phyloP scores from a whole-genome alignment of 2,113 vertebrate species.

The Mohoua ochrocephala region DNA sequence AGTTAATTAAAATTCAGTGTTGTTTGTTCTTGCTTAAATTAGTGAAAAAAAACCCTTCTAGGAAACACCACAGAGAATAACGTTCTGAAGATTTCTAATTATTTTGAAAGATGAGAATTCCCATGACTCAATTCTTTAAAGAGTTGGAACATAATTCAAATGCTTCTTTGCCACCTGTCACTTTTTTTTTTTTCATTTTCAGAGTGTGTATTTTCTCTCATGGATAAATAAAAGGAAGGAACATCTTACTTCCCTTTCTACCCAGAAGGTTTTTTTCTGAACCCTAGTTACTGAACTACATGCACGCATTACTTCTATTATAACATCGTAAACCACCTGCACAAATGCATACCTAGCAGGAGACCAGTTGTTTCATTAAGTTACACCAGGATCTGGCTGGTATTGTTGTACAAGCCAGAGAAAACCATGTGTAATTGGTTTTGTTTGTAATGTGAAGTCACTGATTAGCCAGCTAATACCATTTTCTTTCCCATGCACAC shows the following conservation, averaged over 20 bases:
- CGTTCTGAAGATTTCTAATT: constrained; percentile 20
- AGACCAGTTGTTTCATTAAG: neutral
- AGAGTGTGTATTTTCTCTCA: neutral
- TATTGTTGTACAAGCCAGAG: neutral
- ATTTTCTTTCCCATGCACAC: neutral
- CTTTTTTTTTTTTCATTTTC: neutral
- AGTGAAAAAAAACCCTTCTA: constrained; percentile 3
- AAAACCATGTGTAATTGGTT: neutral
- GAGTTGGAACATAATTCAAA: neutral
- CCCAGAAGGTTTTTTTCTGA: neutral
- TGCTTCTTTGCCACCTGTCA: constrained; percentile 20
- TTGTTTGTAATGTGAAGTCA: neutral
- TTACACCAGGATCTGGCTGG: neutral
- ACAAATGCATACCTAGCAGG: neutral
- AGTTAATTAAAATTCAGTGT: constrained; percentile 60
- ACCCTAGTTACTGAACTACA: neutral
- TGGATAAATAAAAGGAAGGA: neutral
- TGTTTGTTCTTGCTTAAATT: constrained; percentile 56
- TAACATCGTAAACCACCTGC: neutral
- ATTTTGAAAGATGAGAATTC: constrained; percentile 54
- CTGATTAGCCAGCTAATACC: neutral
- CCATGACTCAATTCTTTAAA: neutral
- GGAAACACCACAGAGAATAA: constrained; percentile 39
- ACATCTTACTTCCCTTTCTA: neutral
- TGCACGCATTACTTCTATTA: neutral